phyloP scores from a whole-genome alignment of 2,797 vertebrate genomes.

The Protosalanx chinensis region DNA sequence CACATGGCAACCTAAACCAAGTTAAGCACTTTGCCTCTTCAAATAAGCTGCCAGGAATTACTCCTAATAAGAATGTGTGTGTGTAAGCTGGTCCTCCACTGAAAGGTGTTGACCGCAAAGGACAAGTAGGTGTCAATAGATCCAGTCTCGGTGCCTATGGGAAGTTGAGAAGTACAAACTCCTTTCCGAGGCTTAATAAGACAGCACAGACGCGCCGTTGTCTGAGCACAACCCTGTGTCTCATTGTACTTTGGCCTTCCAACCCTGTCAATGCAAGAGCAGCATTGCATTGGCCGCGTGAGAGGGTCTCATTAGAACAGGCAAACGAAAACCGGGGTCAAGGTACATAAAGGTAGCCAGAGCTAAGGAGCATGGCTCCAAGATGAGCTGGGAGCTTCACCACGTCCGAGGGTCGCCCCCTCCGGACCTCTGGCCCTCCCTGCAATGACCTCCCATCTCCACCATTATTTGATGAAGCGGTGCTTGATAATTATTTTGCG shows the following conservation, averaged over 20 bases:
- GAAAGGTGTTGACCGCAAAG: constrained; percentile 73
- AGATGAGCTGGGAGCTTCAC: constrained; percentile 85
- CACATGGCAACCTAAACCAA: constrained; percentile 54
- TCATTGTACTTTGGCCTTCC: constrained; percentile 78
- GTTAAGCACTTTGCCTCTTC: constrained; percentile 69
- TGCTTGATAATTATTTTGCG: constrained; percentile 99
- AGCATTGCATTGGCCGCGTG: constrained; percentile 64
- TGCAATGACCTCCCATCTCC: constrained; percentile 93
- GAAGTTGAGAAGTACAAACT: constrained; percentile 72
- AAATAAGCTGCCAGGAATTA: constrained; percentile 68
- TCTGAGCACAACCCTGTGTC: constrained; percentile 66
- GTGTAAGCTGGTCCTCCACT: constrained; percentile 51
- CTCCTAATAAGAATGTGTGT: constrained; percentile 66
- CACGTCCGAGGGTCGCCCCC: constrained; percentile 69
- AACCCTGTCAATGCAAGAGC: constrained; percentile 75
- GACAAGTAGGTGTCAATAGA: constrained; percentile 82
- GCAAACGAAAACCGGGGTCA: constrained; percentile 96
- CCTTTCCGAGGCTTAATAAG: constrained; percentile 76
- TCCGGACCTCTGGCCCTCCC: constrained; percentile 87
- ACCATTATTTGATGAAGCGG: constrained; percentile 93
- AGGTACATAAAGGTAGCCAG: constrained; percentile 96
- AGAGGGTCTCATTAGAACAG: constrained; percentile 93
- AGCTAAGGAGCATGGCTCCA: constrained; percentile 88
- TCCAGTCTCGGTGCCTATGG: constrained; percentile 64
- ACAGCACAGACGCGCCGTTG: constrained; percentile 78